These are phyloP conservation scores for Arctia plantaginis DNA, from an alignment of 2,888 invertebrate genomes.

Conservation along the genomic window DNA sequence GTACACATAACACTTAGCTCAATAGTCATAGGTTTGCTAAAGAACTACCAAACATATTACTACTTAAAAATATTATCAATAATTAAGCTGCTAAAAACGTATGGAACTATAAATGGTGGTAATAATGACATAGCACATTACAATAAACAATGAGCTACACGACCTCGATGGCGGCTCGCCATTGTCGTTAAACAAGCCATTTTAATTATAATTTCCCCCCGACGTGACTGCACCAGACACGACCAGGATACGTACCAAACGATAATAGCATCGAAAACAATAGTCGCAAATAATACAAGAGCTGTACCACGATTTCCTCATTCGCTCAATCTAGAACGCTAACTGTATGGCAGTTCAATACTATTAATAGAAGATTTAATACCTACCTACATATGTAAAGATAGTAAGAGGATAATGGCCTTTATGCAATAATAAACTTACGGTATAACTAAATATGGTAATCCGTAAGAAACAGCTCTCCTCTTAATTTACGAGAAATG, in stretches of 20 bases:
- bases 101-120: conserved; percentile 36
- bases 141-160: conserved; percentile 66
- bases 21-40: not conserved
- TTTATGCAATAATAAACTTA: not conserved
- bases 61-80: conserved; percentile 12
- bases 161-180: conserved; percentile 46
- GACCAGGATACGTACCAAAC: conserved; percentile 46
- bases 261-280: conserved; percentile 51
- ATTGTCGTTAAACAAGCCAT: conserved; percentile 56
- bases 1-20: not conserved
- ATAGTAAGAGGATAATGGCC: not conserved
- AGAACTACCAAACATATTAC: conserved; percentile 18
- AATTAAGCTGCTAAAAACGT: conserved; percentile 28
- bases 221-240: conserved; percentile 61
- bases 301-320: conserved; percentile 1
- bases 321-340: not conserved
- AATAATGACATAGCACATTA: conserved; percentile 60
- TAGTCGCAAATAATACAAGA: conserved; percentile 44
- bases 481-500: not conserved
- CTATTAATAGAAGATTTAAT: not conserved
- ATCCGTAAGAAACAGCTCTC: not conserved
- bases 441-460: not conserved
- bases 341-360: not conserved
- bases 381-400: not conserved
- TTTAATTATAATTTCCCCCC: conserved; percentile 64